These are phyloP conservation scores for Ceratoteleas bidentatus DNA, from an alignment of 1,140 invertebrate genomes.

Conservation along the genomic window DNA sequence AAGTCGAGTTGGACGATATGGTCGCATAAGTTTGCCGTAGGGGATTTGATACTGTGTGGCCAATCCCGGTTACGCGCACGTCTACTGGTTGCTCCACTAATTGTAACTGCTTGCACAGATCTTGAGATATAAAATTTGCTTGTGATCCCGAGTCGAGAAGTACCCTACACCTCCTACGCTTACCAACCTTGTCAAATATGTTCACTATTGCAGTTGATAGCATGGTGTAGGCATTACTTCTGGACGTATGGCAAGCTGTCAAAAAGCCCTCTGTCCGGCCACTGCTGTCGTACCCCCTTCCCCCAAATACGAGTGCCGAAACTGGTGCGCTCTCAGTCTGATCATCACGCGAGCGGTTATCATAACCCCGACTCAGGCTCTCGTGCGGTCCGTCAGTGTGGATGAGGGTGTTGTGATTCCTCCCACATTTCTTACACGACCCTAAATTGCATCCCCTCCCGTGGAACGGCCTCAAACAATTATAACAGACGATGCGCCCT, in stretches of 20 bases:
- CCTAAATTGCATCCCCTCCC: constrained; percentile 1
- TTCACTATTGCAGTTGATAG: neutral
- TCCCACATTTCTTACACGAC: constrained; percentile 7
- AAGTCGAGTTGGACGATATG: neutral
- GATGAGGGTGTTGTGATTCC: constrained; percentile 3
- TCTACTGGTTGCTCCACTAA: neutral
- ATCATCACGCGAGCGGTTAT: too few relatives aligned
- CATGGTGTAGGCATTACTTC: neutral
- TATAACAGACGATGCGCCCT: neutral
- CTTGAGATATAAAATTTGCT: neutral
- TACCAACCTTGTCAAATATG: neutral
- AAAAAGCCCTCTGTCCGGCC: too few relatives aligned
- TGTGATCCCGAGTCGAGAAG: neutral
- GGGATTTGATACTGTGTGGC: neutral
- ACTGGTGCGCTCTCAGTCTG: too few relatives aligned
- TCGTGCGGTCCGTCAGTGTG: too few relatives aligned
- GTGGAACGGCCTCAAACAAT: neutral
- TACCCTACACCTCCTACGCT: neutral
- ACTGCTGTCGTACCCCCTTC: too few relatives aligned
- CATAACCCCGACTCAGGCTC: too few relatives aligned
- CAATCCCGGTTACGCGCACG: neutral
- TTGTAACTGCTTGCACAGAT: neutral
- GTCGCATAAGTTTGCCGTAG: neutral
- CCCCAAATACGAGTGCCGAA: neutral
- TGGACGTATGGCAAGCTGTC: neutral